Conservation (phyloP, 1,140 invertebrate genomes). For the Pentalonia nigronervosa region DNA sequence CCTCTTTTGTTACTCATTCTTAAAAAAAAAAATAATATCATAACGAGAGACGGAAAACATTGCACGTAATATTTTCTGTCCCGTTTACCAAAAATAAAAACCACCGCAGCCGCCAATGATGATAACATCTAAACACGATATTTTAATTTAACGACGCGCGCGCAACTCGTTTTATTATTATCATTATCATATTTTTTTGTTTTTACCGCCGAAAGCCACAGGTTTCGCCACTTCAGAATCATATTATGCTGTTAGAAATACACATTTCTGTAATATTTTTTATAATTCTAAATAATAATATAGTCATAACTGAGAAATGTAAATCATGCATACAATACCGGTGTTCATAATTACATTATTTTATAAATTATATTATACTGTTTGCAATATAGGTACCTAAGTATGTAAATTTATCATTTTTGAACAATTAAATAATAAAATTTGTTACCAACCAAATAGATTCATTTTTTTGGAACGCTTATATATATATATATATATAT, state of each 20-base stretch:
- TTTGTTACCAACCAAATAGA: not conserved
- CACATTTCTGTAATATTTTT: not conserved
- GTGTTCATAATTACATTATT: not conserved
- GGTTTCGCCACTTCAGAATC: constrained; percentile 48
- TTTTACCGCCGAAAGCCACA: constrained; percentile 43
- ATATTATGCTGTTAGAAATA: constrained; percentile 1
- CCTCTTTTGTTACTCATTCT: constrained; percentile 54
- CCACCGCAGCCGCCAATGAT: constrained; percentile 2
- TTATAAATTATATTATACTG: not conserved
- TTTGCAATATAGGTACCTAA: not conserved
- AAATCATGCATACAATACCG: not conserved
- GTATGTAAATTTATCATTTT: not conserved
- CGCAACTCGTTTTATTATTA: constrained; percentile 52
- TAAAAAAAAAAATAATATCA: constrained; percentile 13
- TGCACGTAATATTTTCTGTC: constrained; percentile 51
- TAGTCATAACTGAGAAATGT: not conserved
- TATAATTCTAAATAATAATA: not conserved
- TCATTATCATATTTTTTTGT: constrained; percentile 25
- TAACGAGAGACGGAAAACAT: constrained; percentile 23
- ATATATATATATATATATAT: not conserved
- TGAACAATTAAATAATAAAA: not conserved
- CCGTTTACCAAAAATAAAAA: constrained; percentile 31
- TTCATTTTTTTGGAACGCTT: not conserved
- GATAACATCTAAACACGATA: constrained; percentile 53
- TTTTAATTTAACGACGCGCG: constrained; percentile 55